Evolutionary conservation across 2,888 invertebrate species (phyloP), one percentile per base, ranked within the genome.

Genomic region (Mongoloraphidia duomilia): DNA sequence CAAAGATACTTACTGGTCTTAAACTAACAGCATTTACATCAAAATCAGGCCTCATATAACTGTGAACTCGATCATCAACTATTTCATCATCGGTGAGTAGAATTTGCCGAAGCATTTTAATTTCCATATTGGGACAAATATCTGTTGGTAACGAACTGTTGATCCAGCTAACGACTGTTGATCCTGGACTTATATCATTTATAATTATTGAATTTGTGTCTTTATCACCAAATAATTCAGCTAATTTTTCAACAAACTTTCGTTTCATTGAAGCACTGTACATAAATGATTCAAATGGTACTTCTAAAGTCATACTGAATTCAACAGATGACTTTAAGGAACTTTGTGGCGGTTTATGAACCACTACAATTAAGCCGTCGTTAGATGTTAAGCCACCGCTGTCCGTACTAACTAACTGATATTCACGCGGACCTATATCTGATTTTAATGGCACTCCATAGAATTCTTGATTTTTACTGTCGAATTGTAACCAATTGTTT

Each of bases 401-500:
- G 61, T 87, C 86, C 61, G 82, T 79, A 41, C 85, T 85, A 46
- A 81, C 76, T 60, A 92, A 68, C 57, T 87, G 81, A 61, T 89
- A 92, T 58, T 84, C 84, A 53, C 80, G 79, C 11, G 77, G 75
- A 34, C 88, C 87, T 14, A 77, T 75, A 63, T 92, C 84, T 2
- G 71, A 70, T 0, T 77, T 71, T 52, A 82, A 70, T 2, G 92
- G 91, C 47, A 95, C 75, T 0, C 93, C 93, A 63, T 80, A 89
- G 68, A 95, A 87, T 69, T 89, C 90, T 60, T 89, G 85, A 69
- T 89, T 90, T 60, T 84, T 84, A 2, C 75, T 73, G 64, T 94
- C 91, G 63, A 93, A 91, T 65, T 91, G 90, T 54, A 95, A 67
- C 93, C 94, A 95, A 63, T 84, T 81, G 11, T 77, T 72, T 0